Evolutionary conservation across 2,888 invertebrate genomes (phyloP).

Genomic region (Thyatira batis): DNA sequence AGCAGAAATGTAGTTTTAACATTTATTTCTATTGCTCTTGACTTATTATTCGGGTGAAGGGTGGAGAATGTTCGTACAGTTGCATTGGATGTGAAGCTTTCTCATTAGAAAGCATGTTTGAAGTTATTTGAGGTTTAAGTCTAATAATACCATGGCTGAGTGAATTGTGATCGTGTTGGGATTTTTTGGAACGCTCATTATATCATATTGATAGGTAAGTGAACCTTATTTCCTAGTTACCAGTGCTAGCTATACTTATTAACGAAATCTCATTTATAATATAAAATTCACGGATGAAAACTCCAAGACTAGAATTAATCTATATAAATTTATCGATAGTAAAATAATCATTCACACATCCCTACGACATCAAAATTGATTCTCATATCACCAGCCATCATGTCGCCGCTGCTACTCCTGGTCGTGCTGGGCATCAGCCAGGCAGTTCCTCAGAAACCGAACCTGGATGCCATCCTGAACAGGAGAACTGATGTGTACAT

Average conservation of each 20-base stretch:
- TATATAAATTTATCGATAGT: neutral
- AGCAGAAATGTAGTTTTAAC: slow-evolving; percentile 24
- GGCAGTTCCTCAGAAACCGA: slow-evolving; percentile 83
- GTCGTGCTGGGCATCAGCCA: slow-evolving; percentile 31
- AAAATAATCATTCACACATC: neutral
- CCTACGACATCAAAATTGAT: too few relatives aligned
- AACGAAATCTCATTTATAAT: too few relatives aligned
- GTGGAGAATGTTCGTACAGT: neutral
- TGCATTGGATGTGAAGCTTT: neutral
- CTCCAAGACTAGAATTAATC: too few relatives aligned
- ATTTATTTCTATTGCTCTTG: slow-evolving; percentile 11
- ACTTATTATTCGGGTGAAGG: slow-evolving; percentile 3
- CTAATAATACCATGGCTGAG: neutral
- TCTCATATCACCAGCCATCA: slow-evolving; percentile 15
- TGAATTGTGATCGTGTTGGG: neutral
- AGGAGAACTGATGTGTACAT: slow-evolving; percentile 93
- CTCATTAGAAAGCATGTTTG: neutral
- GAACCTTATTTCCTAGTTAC: neutral
- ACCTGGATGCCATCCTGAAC: slow-evolving; percentile 83
- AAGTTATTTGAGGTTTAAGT: neutral
- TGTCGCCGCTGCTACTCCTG: slow-evolving; percentile 41
- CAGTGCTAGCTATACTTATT: too few relatives aligned
- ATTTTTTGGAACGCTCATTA: neutral
- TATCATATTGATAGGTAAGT: neutral
- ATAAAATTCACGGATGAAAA: too few relatives aligned